These are phyloP conservation scores for Lasioglossum vierecki DNA, from an alignment of 2,888 invertebrate genomes.

Conservation along the genomic window DNA sequence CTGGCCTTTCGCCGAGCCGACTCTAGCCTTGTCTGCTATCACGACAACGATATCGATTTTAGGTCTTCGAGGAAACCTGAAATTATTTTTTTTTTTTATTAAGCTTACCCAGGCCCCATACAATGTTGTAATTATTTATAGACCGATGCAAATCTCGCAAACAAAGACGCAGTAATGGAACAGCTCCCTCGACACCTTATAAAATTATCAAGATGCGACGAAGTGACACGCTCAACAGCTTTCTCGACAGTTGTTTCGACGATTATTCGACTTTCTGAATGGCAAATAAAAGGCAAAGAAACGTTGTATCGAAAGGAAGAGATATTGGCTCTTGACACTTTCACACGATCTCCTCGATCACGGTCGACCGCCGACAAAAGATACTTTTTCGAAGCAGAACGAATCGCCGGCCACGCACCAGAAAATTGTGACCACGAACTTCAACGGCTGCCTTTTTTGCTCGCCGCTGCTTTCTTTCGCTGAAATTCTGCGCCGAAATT, in stretches of 20 bases:
- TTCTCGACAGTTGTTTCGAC: constrained; percentile 29
- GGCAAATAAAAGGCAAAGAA: constrained; percentile 29
- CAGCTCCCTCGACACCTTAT: background rate
- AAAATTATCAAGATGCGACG: background rate
- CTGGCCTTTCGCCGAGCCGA: background rate
- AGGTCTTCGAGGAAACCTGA: background rate
- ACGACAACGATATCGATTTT: background rate
- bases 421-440: background rate
- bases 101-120: too few species aligned
- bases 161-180: background rate
- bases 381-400: constrained; percentile 44
- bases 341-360: constrained; percentile 36
- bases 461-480: background rate
- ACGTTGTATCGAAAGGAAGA: constrained; percentile 40
- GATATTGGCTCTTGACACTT: constrained; percentile 51
- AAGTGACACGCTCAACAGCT: constrained; percentile 32
- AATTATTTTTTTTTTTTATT: background rate
- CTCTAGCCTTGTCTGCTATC: background rate
- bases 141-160: background rate
- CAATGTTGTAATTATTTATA: background rate
- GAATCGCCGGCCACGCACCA: constrained; percentile 17
- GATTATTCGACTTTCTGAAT: constrained; percentile 26
- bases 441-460: background rate
- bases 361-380: constrained; percentile 14
- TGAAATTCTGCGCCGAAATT: background rate